phyloP scores from a whole-genome alignment of 2,113 vertebrate genomes.

The Mesocricetus auratus region DNA sequence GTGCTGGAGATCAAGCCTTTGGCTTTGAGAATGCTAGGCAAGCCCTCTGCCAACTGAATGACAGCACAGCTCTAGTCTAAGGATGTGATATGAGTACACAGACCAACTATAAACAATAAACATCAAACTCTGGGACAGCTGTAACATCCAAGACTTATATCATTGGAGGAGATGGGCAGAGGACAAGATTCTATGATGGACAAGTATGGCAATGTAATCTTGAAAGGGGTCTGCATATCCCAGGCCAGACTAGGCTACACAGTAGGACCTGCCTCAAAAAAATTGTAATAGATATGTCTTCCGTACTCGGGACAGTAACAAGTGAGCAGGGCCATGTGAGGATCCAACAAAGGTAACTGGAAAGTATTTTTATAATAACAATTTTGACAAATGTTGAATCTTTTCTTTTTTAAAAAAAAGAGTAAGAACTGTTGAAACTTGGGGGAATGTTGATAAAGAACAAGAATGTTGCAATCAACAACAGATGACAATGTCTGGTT shows the following conservation, averaged over 20 bases:
- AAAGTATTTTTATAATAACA: background rate
- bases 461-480: background rate
- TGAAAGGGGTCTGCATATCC: background rate
- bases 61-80: background rate
- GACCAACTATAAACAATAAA: background rate
- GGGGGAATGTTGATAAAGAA: background rate
- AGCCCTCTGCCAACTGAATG: background rate
- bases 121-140: background rate
- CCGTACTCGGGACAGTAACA: background rate
- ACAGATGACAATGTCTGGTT: background rate
- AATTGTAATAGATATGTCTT: background rate
- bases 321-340: background rate
- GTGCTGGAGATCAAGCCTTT: background rate
- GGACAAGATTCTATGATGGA: background rate
- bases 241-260: background rate
- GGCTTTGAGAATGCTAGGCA: background rate
- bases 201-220: background rate
- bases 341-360: background rate
- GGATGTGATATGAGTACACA: background rate
- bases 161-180: background rate
- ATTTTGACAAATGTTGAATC: slow-evolving; percentile 17
- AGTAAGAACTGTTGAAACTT: background rate
- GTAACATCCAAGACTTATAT: background rate
- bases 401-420: background rate
- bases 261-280: too few species aligned